Evolutionary conservation across 2,888 invertebrate species (phyloP), one percentile per base, ranked within the genome.

Genomic region (Mimas tiliae): DNA sequence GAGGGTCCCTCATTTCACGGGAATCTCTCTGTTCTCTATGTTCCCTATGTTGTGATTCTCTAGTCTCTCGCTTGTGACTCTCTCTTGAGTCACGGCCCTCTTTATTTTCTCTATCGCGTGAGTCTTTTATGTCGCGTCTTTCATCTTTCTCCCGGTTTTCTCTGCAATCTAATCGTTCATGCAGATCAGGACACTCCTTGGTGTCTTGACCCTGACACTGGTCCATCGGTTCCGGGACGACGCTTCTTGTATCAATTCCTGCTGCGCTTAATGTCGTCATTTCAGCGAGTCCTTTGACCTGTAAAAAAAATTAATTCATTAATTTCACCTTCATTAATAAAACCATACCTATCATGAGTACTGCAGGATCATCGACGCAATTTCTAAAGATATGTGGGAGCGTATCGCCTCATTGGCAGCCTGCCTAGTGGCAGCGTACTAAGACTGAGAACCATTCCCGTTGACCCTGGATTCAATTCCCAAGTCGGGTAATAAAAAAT

Each of bases 271-370:
- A 94, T 88, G 97, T 97, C 86, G 97, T 97, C 97, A 98, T 98
- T 94, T 98, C 98, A 92, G 98, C 97, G 86, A 98, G 94, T 84
- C 98, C 98, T 94, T 98, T 97, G 71, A 98, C 95, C 95, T 95
- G 78, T 55, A 86, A 42, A n/a, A 65, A 53, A 16, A 19, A 45
- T 4, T 1, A 53, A 11, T 45, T 42, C 7, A 9, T 58, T 16
- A 9, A 19, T 16, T 38, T 58, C 16, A 9, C 1, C 38, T 16
- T 8, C 38, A 16, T 38, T 11, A 1, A 38, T 14, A 9, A 14
- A 14, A 14, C 11, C 12, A 45, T 45, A 2, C 14, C 1, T 45
- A 45, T 42, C 2, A 27, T 3, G 9, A 38, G 8, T 6, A 3
- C 3, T 38, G 7, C 7, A 38, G 9, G 6, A 38, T 38, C 38